Evolutionary conservation across 2,113 vertebrate species (phyloP).

Genomic region (Pimephales promelas): DNA sequence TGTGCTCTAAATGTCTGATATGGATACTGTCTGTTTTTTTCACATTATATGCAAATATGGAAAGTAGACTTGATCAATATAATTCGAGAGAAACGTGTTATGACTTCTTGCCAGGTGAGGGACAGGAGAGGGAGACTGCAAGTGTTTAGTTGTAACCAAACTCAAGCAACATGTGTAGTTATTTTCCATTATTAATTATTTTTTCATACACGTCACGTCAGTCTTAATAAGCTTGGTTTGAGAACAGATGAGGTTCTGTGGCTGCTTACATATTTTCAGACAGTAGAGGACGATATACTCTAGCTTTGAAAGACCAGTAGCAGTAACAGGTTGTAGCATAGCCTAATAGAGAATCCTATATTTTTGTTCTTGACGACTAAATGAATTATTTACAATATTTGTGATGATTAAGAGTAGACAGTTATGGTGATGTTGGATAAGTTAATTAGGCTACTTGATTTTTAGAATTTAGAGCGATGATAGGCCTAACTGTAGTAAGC

Average conservation of each 20-base stretch:
- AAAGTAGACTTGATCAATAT: not conserved
- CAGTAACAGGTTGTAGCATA: not conserved
- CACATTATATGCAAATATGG: not conserved
- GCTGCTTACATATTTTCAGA: not conserved
- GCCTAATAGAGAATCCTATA: not conserved
- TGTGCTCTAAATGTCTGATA: not conserved
- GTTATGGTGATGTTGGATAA: not conserved
- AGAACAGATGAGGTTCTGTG: not conserved
- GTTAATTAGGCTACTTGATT: not conserved
- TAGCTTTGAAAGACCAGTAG: not conserved
- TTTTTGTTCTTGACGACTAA: not conserved
- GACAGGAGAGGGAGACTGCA: constrained; percentile 29
- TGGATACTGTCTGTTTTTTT: not conserved
- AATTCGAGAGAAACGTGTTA: not conserved
- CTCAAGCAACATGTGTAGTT: not conserved
- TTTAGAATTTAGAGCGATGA: not conserved
- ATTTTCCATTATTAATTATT: not conserved
- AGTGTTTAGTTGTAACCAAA: not conserved
- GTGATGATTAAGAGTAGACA: not conserved
- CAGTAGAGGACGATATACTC: constrained; percentile 30
- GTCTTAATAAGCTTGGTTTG: not conserved
- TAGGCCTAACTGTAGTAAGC: no score
- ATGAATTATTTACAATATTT: not conserved
- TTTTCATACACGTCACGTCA: not conserved
- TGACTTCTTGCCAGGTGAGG: constrained; percentile 11